phyloP scores from a whole-genome alignment of 2,113 vertebrate genomes.

The Ranitomeya variabilis region DNA sequence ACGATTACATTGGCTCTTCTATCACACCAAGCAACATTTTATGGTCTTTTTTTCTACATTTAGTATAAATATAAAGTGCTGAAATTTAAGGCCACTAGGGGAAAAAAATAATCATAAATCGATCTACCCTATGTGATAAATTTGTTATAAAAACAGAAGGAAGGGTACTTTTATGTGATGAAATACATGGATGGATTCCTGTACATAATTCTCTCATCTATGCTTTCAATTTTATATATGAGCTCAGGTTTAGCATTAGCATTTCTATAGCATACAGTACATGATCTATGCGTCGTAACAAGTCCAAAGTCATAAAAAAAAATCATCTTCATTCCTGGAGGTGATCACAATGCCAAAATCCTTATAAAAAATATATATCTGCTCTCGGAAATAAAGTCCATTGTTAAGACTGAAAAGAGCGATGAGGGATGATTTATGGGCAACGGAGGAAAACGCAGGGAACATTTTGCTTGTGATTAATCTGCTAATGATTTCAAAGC shows the following conservation, averaged over 20 bases:
- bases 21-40: not conserved
- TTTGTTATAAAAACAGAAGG: not conserved
- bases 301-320: slow-evolving; percentile 1
- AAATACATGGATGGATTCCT: slow-evolving; percentile 8
- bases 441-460: not conserved
- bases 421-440: slow-evolving; percentile 22
- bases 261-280: not conserved
- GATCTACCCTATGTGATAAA: not conserved
- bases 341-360: not conserved
- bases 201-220: not conserved
- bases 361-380: not conserved
- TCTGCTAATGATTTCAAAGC: slow-evolving; percentile 22
- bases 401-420: slow-evolving; percentile 28
- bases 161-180: not conserved
- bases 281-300: not conserved
- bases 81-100: not conserved
- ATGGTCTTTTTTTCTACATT: not conserved
- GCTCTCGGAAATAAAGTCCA: not conserved
- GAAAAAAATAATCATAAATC: not conserved
- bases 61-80: not conserved
- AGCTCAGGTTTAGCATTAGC: not conserved
- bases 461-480: slow-evolving; percentile 47
- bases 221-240: not conserved
- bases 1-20: not conserved
- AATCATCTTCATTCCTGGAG: not conserved